A percentile compares a stretch with the other conserved stretches of the same genome.
Evolutionary conservation across 2,797 vertebrate species (phyloP).

Genomic region (Mormyrus proboscirostris): DNA sequence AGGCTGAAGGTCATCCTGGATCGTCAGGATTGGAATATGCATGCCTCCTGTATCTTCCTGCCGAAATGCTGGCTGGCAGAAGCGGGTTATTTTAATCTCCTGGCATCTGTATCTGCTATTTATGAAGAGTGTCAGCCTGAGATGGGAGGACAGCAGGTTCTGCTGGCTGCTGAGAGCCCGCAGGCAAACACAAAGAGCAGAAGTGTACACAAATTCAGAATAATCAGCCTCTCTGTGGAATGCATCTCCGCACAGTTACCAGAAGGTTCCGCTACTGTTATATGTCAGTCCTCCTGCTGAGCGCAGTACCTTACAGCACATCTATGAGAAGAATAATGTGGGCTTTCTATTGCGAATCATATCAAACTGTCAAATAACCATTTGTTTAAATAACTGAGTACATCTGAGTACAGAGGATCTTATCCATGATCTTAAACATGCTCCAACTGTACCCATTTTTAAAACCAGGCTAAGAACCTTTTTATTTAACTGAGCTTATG

Average conservation of each 20-base stretch:
- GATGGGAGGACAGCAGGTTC: slow-evolving; percentile 6
- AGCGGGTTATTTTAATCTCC: not conserved
- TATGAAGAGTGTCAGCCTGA: not conserved
- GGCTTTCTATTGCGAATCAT: not conserved
- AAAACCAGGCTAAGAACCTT: not conserved
- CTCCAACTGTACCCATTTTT: not conserved
- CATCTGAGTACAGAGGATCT: not conserved
- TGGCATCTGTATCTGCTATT: slow-evolving; percentile 9
- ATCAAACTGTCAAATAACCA: not conserved
- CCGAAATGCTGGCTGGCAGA: not conserved
- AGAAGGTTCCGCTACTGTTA: not conserved
- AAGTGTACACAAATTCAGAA: slow-evolving; percentile 11
- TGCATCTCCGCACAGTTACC: not conserved
- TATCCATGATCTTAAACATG: not conserved
- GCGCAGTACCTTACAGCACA: not conserved
- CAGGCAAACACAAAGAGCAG: not conserved
- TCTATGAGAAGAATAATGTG: not conserved
- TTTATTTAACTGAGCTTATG: not conserved
- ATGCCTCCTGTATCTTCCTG: not conserved
- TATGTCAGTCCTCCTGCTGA: not conserved
- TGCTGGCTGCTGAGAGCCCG: not conserved
- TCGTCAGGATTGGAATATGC: not conserved
- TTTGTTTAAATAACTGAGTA: not conserved
- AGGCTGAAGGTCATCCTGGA: not conserved
- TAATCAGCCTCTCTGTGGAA: not conserved